Evolutionary conservation across 2,888 invertebrate genomes (phyloP), one percentile per base, ranked within the genome.

Genomic region (Ernsta delagoae): DNA sequence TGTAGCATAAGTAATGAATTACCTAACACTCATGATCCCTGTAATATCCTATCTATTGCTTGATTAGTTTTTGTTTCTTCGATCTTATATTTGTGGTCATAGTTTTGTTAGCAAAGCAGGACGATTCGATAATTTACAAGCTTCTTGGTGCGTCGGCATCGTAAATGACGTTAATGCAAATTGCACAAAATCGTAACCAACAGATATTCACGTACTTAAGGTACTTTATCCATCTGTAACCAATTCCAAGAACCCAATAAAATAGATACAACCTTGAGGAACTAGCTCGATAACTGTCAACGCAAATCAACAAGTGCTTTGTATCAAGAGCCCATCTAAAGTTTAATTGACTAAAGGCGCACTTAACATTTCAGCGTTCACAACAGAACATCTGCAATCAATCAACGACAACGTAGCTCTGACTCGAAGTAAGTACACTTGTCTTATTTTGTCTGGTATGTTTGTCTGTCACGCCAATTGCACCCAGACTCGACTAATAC

Each of bases 371-470:
- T 62, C 16, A 69, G 63, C 60, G 43, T 66, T 63, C 61, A 53
- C 24, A 73, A 71, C 73, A 50, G 48, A 69, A 69, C 77, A 76
- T 79, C 77, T 76, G 78, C 74, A 73, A 74, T 74, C 74, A 75
- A 79, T 78, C 76, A 76, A 74, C 61, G 50, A 63, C 24, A 7
- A 43, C n/a, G 70, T 65, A 68, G 60, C 36, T 34, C 68, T 57
- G 71, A 9, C 53, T 53, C 9, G 24, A 53, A 53, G 45, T 45
- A 45, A n/a, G 53, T 53, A 56, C 34, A 36, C 56, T 67, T 69
- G 72, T 81, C 75, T 83, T 87, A 79, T 88, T 88, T 88, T 87
- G 86, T 80, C 76, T 75, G 77, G 85, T 80, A 75, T 74, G 78
- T 81, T 76, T 77, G 81, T 82, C 79, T 80, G 83, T 79, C 76